Percentiles rank a stretch among this genome's conserved stretches.
phyloP scores from a whole-genome alignment of 2,888 invertebrate genomes.

The Mesoligia furuncula region DNA sequence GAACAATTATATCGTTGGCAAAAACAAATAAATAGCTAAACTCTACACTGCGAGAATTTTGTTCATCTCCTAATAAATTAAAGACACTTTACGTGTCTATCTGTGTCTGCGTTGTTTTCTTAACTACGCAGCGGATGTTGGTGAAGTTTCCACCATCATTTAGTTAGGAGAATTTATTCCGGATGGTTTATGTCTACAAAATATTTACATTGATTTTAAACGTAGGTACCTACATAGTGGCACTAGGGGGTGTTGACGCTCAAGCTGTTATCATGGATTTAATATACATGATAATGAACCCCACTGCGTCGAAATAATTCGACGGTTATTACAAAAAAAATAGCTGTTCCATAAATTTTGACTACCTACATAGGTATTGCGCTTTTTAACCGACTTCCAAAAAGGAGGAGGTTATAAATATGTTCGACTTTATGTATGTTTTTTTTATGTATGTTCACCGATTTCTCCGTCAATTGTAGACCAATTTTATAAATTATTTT shows the following conservation, averaged over 20 bases:
- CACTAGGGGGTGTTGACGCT: too few relatives aligned
- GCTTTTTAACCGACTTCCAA: too few relatives aligned
- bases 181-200: background rate
- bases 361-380: background rate
- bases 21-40: conserved; percentile 26
- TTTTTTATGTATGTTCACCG: too few relatives aligned
- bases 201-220: background rate
- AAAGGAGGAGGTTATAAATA: too few relatives aligned
- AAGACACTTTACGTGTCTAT: background rate
- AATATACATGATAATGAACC: too few relatives aligned
- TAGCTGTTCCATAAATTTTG: background rate
- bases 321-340: too few relatives aligned
- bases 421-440: too few relatives aligned
- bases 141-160: background rate
- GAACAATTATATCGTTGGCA: conserved; percentile 17
- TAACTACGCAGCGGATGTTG: background rate
- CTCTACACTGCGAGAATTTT: background rate
- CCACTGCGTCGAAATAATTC: too few relatives aligned
- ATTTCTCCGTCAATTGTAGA: too few relatives aligned
- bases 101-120: background rate
- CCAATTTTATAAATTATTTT: too few relatives aligned
- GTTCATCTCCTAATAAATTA: background rate
- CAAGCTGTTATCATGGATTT: too few relatives aligned
- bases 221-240: too few relatives aligned
- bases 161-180: background rate